Percentiles rank a stretch among this genome's conserved stretches.
These are phyloP conservation scores for Drosophila sordidula DNA, from an alignment of 2,888 invertebrate species.

Conservation along the genomic window DNA sequence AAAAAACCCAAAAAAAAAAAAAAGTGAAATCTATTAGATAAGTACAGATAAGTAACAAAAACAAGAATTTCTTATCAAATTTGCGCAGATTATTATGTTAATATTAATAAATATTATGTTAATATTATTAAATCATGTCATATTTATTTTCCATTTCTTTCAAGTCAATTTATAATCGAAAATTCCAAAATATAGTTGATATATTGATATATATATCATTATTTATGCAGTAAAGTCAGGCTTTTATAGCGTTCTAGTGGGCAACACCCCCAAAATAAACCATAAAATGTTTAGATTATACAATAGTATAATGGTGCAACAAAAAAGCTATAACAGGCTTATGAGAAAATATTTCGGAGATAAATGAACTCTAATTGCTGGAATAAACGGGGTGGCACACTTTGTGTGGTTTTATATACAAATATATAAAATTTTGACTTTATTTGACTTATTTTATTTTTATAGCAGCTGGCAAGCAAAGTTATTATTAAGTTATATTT, in stretches of 20 bases:
- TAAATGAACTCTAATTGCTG: background rate
- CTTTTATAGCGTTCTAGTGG: conserved; percentile 1
- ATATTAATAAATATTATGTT: no score
- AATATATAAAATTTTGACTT: no score
- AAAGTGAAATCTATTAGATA: conserved; percentile 1
- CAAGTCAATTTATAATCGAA: no score
- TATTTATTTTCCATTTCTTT: no score
- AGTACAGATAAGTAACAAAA: background rate
- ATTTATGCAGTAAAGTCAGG: background rate
- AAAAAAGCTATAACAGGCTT: no score
- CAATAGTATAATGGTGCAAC: background rate
- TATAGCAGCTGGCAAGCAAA: no score
- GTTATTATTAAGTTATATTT: background rate
- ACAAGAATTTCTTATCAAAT: conserved; percentile 4
- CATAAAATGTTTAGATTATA: conserved; percentile 2
- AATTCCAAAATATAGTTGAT: background rate
- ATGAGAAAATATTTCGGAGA: background rate
- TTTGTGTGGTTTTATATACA: no score
- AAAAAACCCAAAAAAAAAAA: background rate
- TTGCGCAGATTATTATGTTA: conserved; percentile 1
- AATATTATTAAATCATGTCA: no score
- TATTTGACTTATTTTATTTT: background rate
- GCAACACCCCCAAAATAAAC: background rate
- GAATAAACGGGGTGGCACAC: background rate
- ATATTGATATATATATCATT: conserved; percentile 11